Conservation (phyloP, 92 coral and sea anemone species). For the Porites lobata region DNA sequence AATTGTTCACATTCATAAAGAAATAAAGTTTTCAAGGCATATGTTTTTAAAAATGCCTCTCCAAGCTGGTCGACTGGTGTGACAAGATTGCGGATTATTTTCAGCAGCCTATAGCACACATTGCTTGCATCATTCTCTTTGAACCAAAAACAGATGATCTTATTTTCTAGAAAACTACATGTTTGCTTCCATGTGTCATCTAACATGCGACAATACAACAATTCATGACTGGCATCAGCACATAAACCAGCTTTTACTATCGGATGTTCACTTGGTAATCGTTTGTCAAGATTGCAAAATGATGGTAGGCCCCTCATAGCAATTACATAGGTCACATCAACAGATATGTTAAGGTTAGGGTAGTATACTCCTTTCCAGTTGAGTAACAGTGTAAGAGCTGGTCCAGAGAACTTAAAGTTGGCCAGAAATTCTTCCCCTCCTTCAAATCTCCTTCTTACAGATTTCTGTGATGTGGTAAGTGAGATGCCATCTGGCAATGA, state of each 20-base stretch:
- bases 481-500: constrained; percentile 31
- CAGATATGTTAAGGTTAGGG: constrained; percentile 43
- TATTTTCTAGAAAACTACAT: constrained; percentile 32
- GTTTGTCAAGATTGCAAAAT: constrained; percentile 39
- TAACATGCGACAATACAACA: constrained; percentile 39
- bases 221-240: constrained; percentile 18
- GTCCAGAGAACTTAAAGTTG: constrained; percentile 29
- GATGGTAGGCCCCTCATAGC: constrained; percentile 27
- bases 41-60: constrained; percentile 44
- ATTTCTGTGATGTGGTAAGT: constrained; percentile 40
- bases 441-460: constrained; percentile 7
- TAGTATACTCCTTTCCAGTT: constrained; percentile 47
- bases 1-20: constrained; percentile 43
- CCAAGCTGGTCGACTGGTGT: constrained; percentile 45
- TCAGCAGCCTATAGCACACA: constrained; percentile 36
- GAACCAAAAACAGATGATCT: constrained; percentile 28
- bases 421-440: constrained; percentile 13
- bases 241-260: constrained; percentile 10
- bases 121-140: constrained; percentile 27
- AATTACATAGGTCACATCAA: constrained; percentile 40
- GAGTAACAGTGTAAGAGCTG: constrained; percentile 34
- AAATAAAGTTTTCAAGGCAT: constrained; percentile 36
- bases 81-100: constrained; percentile 41
- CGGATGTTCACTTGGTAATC: constrained; percentile 27
- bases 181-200: constrained; percentile 46